Conservation (phyloP, 2,797 vertebrate genomes). For the Cephalopachus bancanus region DNA sequence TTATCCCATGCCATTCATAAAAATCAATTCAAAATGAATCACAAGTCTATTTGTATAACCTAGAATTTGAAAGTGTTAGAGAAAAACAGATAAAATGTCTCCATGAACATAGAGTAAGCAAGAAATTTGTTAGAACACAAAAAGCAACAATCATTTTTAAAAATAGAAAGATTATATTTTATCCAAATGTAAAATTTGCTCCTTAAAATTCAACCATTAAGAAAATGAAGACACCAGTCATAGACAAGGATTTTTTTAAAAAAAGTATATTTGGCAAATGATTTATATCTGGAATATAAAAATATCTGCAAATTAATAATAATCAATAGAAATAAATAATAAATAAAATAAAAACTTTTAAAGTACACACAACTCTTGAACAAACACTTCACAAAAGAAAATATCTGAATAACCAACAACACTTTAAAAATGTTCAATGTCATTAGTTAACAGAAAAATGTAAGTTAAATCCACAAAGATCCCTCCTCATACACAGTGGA, state of each 20-base stretch:
- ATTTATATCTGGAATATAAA: not conserved
- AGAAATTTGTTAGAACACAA: not conserved
- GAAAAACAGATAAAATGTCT: not conserved
- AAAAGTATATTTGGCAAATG: not conserved
- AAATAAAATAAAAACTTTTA: not conserved
- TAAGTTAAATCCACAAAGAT: not conserved
- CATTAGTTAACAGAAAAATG: not conserved
- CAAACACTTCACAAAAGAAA: not conserved
- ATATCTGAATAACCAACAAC: not conserved
- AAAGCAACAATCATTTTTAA: not conserved
- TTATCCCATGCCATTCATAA: not conserved
- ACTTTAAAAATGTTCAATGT: not conserved
- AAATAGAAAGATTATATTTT: not conserved
- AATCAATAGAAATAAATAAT: not conserved
- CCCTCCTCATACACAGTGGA: not conserved
- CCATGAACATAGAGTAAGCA: not conserved
- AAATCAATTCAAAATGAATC: not conserved
- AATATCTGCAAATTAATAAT: not conserved
- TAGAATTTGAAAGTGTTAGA: not conserved
- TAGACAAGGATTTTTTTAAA: not conserved
- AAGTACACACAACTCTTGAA: not conserved
- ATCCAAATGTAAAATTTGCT: not conserved
- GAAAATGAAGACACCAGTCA: not conserved
- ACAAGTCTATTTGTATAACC: not conserved
- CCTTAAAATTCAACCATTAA: not conserved